A percentile compares a stretch with the other conserved stretches of the same genome.
These are phyloP conservation scores for Ageneiosus marmoratus DNA, from an alignment of 2,113 vertebrate species.

Conservation along the genomic window DNA sequence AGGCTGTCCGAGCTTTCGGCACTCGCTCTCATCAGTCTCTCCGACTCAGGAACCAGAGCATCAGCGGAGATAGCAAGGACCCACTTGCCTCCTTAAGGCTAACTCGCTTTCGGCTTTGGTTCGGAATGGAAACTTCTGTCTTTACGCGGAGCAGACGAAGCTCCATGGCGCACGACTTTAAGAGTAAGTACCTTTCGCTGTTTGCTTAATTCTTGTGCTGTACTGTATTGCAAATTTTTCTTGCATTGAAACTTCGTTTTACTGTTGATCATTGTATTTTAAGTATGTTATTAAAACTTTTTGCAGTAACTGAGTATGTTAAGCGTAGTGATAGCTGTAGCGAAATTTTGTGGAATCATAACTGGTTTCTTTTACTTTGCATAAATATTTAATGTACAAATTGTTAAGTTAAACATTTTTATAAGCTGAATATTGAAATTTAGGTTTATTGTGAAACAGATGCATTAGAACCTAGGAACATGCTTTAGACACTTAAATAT, in stretches of 20 bases:
- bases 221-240: background rate
- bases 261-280: background rate
- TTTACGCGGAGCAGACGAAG: conserved; percentile 74
- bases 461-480: background rate
- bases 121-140: conserved; percentile 75
- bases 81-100: conserved; percentile 69
- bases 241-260: background rate
- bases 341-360: background rate
- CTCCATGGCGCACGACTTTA: conserved; percentile 72
- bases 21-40: conserved; percentile 73
- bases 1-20: conserved; percentile 54
- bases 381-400: background rate
- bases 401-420: background rate
- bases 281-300: background rate
- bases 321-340: background rate
- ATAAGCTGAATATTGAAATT: too few species aligned
- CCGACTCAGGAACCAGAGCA: conserved; percentile 78
- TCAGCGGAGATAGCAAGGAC: conserved; percentile 81
- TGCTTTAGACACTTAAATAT: background rate
- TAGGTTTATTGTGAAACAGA: background rate
- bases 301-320: background rate
- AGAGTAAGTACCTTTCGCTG: conserved; percentile 69
- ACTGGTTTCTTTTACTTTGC: background rate
- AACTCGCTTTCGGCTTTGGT: conserved; percentile 84
- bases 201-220: background rate